Evolutionary conservation across 2,888 invertebrate genomes (phyloP).

Genomic region (Watsonalla cultraria): DNA sequence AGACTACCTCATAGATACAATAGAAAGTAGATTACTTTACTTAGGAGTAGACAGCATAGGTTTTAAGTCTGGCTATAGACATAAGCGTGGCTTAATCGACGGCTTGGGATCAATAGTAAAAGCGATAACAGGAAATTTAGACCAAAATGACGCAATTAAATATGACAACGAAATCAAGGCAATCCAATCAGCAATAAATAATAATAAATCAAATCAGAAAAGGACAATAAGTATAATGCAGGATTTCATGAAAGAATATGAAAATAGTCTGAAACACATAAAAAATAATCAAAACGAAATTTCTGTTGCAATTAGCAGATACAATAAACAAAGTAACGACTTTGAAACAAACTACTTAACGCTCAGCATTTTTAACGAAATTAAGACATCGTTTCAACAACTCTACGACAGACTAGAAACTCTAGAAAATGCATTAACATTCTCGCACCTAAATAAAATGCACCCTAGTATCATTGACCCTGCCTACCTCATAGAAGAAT

Average conservation of each 20-base stretch:
- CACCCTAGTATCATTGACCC: constrained; percentile 13
- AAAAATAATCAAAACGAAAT: constrained; percentile 7
- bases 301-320: constrained; percentile 7
- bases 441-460: too few relatives aligned
- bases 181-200: constrained; percentile 2
- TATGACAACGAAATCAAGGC: constrained; percentile 9
- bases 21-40: too few relatives aligned
- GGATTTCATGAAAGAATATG: constrained; percentile 2
- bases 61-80: too few relatives aligned
- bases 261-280: neutral
- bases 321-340: constrained; percentile 1
- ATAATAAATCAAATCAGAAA: constrained; percentile 1
- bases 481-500: constrained; percentile 7
- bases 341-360: constrained; percentile 7
- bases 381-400: constrained; percentile 7
- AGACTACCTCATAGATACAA: too few relatives aligned
- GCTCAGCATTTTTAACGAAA: constrained; percentile 4
- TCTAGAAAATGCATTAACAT: too few relatives aligned
- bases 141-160: constrained; percentile 12
- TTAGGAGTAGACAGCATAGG: too few relatives aligned
- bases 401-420: constrained; percentile 10
- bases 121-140: constrained; percentile 14
- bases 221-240: neutral
- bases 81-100: too few relatives aligned
- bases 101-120: constrained; percentile 13